Conservation (phyloP, 2,113 vertebrate genomes). For the Erpornis zantholeuca region DNA sequence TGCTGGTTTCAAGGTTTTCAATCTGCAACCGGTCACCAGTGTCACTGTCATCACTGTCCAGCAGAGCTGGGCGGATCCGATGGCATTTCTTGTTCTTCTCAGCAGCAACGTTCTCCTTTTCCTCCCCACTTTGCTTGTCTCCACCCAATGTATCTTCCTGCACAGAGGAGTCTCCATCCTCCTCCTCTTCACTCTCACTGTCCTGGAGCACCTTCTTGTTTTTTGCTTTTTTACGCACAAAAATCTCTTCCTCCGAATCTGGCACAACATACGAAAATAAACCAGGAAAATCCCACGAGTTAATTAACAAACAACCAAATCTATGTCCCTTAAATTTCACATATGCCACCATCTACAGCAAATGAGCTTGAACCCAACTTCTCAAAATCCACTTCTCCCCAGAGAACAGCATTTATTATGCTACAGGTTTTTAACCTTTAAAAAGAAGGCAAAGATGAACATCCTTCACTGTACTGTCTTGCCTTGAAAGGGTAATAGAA, state of each 20-base stretch:
- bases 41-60: slow-evolving; percentile 73
- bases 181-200: slow-evolving; percentile 84
- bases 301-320: not conserved
- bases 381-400: not conserved
- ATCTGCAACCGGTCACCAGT: not conserved
- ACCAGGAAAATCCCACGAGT: not conserved
- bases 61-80: slow-evolving; percentile 27
- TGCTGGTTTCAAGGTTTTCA: not conserved
- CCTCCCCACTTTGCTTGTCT: slow-evolving; percentile 23
- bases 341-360: not conserved
- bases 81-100: slow-evolving; percentile 40
- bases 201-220: slow-evolving; percentile 80
- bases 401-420: not conserved
- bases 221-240: slow-evolving; percentile 77
- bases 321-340: rapidly evolving
- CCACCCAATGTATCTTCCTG: not conserved
- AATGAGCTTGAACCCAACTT: not conserved
- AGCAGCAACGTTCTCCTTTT: not conserved
- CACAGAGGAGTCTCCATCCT: not conserved
- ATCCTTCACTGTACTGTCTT: not conserved
- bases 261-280: not conserved
- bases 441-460: not conserved
- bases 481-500: not conserved
- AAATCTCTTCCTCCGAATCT: slow-evolving; percentile 91
- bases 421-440: not conserved